phyloP scores from a whole-genome alignment of 2,888 invertebrate species.

The Epinotia bilunana region DNA sequence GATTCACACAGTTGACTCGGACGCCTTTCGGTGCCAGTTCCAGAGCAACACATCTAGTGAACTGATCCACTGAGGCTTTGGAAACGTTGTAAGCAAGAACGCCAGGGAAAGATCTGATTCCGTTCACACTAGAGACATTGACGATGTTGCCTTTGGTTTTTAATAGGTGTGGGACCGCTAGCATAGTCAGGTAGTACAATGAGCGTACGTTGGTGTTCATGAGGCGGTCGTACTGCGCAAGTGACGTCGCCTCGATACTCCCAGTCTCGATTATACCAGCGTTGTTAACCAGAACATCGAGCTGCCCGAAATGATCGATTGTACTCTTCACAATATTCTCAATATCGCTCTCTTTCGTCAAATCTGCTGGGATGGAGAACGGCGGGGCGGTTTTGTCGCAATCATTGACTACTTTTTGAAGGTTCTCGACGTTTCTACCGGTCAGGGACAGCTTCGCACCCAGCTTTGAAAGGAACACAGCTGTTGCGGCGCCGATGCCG shows the following conservation, averaged over 20 bases:
- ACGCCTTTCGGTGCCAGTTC: conserved; percentile 93
- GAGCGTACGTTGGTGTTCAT: conserved; percentile 96
- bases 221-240: conserved; percentile 94
- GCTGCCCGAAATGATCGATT: conserved; percentile 88
- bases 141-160: conserved; percentile 95
- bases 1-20: conserved; percentile 96
- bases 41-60: conserved; percentile 96
- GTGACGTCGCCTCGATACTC: conserved; percentile 91
- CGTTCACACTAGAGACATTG: conserved; percentile 97
- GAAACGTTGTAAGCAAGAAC: conserved; percentile 96
- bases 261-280: conserved; percentile 94
- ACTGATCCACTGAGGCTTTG: conserved; percentile 97
- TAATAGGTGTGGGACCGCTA: conserved; percentile 94
- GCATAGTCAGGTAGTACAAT: conserved; percentile 92
- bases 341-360: conserved; percentile 89
- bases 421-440: conserved; percentile 87
- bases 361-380: conserved; percentile 87
- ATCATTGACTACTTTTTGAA: conserved; percentile 76
- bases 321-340: conserved; percentile 89
- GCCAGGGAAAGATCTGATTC: conserved; percentile 94
- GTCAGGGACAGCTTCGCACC: conserved; percentile 90
- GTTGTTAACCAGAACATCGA: conserved; percentile 95
- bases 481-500: conserved; percentile 93
- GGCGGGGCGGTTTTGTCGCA: conserved; percentile 76
- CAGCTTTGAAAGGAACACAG: conserved; percentile 89